Conservation (phyloP, 2,113 vertebrate genomes). For the Pangasianodon hypophthalmus region DNA sequence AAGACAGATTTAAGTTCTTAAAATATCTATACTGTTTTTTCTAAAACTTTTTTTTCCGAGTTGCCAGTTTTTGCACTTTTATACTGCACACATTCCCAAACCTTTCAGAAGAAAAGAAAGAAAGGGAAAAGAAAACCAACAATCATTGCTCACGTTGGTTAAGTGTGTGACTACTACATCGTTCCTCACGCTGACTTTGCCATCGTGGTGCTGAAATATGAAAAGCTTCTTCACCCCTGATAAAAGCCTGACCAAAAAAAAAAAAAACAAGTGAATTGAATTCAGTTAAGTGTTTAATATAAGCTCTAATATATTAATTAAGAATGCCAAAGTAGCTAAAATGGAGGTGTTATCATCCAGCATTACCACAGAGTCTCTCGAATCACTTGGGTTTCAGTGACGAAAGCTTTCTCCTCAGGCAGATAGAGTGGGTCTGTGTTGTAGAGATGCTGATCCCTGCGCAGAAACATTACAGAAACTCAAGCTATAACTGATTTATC, state of each 20-base stretch:
- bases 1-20: no score
- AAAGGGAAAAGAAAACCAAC: neutral
- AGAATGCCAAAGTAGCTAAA: neutral
- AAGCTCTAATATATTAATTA: neutral
- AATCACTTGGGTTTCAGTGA: slow-evolving; percentile 94
- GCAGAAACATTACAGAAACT: slow-evolving; percentile 11
- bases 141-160: slow-evolving; percentile 82
- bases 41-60: no score
- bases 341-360: neutral
- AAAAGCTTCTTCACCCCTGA: slow-evolving; percentile 96
- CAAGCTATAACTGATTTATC: neutral
- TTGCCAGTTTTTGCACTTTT: no score
- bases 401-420: slow-evolving; percentile 86
- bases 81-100: neutral
- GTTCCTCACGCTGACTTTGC: slow-evolving; percentile 88
- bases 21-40: no score
- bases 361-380: slow-evolving; percentile 91
- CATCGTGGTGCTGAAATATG: slow-evolving; percentile 91
- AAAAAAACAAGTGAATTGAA: neutral
- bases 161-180: slow-evolving; percentile 93
- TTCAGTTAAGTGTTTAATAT: neutral
- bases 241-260: slow-evolving; percentile 83
- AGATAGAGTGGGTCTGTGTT: slow-evolving; percentile 88
- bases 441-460: slow-evolving; percentile 93
- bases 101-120: neutral